Base-by-base conservation (phyloP, 2,113 vertebrate species). In the Melanerpes aurifrons region DNA sequence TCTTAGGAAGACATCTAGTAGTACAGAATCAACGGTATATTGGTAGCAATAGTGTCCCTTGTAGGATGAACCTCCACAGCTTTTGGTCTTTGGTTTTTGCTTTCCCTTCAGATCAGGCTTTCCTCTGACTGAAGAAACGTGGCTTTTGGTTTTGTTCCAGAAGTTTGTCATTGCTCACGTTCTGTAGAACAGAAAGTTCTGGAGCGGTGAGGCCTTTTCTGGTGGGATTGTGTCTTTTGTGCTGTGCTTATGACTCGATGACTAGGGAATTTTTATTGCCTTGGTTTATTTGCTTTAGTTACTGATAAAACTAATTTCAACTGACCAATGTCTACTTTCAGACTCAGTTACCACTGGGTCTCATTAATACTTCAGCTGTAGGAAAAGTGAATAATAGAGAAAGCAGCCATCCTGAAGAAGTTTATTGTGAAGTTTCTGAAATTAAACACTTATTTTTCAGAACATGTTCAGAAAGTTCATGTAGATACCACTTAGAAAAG, bases 121-220 rank as follows among this genome's bases (percentile, higher is more conserved):
- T 95, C 20, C 40, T 32, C 7, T 0, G 0, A 37, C 35, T 10
- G 25, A 74, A 70, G 18, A 12, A 80, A 61, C n/a, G 56, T 47
- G 67, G 54, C 40, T 89, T 90, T 26, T 59, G n/a, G 1, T 84
- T 92, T 82, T 87, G 15, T 79, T 84, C 50, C 58, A 53, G 29
- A 84, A 78, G 22, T 53, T 48, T 86, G 50, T 70, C n/a, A 26
- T 76, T 85, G 50, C 40, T 85, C 14, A 3, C 87, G 56, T 73
- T 87, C 92, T 82, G 64, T 14, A 77, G 79, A 92, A 89, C 24
- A 91, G n/a, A 85, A 85, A 72, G 56, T 68, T 79, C 74, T 85
- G 67, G 62, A 87, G 14, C 50, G 85, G 45, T 48, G 63, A 87
- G 28, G 12, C 18, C 48, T 19, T 82, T 89, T 72, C 90, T 67